Evolutionary conservation across 2,113 vertebrate genomes (phyloP).

Genomic region (Artemisiospiza belli): DNA sequence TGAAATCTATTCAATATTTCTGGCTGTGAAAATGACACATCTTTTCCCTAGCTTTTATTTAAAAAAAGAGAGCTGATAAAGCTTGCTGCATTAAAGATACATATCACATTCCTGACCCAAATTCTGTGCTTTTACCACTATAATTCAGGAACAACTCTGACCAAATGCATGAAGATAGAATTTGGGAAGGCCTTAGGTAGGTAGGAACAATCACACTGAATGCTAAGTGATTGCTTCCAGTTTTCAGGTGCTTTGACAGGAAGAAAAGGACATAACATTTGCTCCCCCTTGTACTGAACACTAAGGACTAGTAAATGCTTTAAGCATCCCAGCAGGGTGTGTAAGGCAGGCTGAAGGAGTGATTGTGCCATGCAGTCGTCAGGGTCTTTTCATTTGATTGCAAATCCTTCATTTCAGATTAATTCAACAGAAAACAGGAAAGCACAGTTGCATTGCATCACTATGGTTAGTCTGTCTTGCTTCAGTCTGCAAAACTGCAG

Average conservation of each 20-base stretch:
- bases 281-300: background rate
- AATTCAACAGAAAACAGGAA: background rate
- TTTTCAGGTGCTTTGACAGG: background rate
- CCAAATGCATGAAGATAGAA: background rate
- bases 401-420: background rate
- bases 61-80: background rate
- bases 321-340: background rate
- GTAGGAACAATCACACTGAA: background rate
- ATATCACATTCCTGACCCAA: background rate
- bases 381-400: background rate
- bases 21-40: background rate
- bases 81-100: background rate
- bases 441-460: background rate
- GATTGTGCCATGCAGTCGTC: background rate
- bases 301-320: background rate
- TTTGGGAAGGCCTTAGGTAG: background rate
- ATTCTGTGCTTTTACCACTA: background rate
- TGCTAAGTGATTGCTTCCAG: background rate
- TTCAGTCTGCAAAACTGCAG: background rate
- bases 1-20: background rate
- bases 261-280: background rate
- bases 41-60: background rate
- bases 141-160: background rate
- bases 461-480: background rate
- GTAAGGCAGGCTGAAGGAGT: background rate